These are phyloP conservation scores for Tamandua tetradactyla DNA, from an alignment of 2,797 vertebrate species.

Conservation along the genomic window DNA sequence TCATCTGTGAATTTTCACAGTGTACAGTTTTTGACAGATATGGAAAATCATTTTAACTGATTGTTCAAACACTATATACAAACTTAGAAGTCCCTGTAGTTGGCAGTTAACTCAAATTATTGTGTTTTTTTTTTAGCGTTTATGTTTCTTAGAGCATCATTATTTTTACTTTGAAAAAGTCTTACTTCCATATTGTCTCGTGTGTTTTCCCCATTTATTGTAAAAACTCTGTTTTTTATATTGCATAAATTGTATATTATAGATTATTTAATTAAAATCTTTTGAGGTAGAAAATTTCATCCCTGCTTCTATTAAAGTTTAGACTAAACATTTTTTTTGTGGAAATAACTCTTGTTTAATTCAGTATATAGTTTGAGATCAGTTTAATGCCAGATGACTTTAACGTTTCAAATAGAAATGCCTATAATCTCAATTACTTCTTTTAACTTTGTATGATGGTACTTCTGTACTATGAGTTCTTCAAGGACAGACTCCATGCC, in stretches of 20 bases:
- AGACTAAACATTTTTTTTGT: background rate
- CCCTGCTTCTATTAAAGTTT: slow-evolving; percentile 24
- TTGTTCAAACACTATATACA: background rate
- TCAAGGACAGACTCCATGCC: background rate
- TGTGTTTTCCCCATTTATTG: slow-evolving; percentile 8
- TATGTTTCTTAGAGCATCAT: background rate
- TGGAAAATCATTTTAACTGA: background rate
- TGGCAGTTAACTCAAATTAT: background rate
- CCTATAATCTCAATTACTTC: background rate
- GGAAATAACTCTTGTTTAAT: background rate
- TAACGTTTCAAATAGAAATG: slow-evolving; percentile 46
- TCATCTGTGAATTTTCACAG: background rate
- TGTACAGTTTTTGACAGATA: background rate
- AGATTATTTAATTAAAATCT: slow-evolving; percentile 25
- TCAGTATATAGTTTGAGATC: background rate
- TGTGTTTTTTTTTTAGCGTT: no score
- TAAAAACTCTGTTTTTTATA: background rate
- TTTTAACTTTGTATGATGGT: background rate
- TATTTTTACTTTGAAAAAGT: slow-evolving; percentile 43
- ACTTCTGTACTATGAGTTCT: background rate
- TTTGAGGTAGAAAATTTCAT: slow-evolving; percentile 33
- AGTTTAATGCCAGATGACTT: slow-evolving; percentile 33
- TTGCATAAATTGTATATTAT: background rate
- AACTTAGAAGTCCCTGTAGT: background rate
- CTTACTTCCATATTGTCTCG: background rate